A percentile compares a stretch with the other conserved stretches of the same genome.
Evolutionary conservation across 2,888 invertebrate genomes (phyloP).

Genomic region (Dryobota labecula): DNA sequence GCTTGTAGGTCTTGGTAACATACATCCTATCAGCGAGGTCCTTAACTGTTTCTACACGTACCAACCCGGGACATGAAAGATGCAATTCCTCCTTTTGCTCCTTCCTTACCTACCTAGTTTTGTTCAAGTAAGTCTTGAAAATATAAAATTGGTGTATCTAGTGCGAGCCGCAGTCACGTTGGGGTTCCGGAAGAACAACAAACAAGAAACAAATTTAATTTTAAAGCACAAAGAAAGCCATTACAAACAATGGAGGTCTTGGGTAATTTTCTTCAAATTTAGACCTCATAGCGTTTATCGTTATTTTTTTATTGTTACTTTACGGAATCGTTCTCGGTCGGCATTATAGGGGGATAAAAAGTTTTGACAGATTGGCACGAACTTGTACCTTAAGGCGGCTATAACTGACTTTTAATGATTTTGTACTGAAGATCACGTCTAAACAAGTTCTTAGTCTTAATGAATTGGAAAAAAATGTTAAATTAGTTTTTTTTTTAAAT

Average conservation of each 20-base stretch:
- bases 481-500: no score
- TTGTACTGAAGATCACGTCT: no score
- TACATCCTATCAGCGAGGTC: no score
- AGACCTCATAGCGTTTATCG: slow-evolving; percentile 58
- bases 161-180: slow-evolving; percentile 9
- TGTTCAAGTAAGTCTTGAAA: slow-evolving; percentile 26
- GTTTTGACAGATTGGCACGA: slow-evolving; percentile 51
- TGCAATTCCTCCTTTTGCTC: no score
- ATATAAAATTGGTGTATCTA: slow-evolving; percentile 27
- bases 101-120: not conserved
- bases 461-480: no score
- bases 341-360: slow-evolving; percentile 49
- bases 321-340: slow-evolving; percentile 50
- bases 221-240: slow-evolving; percentile 56
- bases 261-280: slow-evolving; percentile 59
- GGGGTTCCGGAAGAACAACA: slow-evolving; percentile 24
- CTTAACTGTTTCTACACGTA: no score
- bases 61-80: no score
- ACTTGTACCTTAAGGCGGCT: slow-evolving; percentile 49
- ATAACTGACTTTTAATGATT: no score
- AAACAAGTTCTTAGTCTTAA: no score
- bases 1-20: no score
- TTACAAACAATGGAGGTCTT: slow-evolving; percentile 51
- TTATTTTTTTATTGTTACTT: slow-evolving; percentile 61
- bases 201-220: slow-evolving; percentile 53